These are phyloP conservation scores for Acronicta psi DNA, from an alignment of 2,888 invertebrate genomes.

Conservation along the genomic window DNA sequence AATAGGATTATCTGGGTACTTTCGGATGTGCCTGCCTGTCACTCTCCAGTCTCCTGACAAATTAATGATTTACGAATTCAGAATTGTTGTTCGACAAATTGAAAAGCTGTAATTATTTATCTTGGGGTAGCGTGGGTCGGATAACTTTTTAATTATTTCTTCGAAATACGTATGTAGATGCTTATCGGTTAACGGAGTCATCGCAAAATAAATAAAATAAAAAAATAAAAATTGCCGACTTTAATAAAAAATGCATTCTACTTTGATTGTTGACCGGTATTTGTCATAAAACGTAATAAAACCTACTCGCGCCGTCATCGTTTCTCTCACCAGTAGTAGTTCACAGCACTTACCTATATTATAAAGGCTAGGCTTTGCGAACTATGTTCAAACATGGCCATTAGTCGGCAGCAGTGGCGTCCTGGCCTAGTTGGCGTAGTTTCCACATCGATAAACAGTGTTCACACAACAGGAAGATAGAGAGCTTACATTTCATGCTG, in stretches of 20 bases:
- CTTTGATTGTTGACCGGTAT: slow-evolving; percentile 23
- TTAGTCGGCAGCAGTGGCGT: slow-evolving; percentile 35
- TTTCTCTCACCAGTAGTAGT: slow-evolving; percentile 21
- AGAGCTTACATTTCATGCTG: slow-evolving; percentile 14
- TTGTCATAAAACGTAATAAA: slow-evolving; percentile 14
- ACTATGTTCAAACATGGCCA: slow-evolving; percentile 46
- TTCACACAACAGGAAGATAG: slow-evolving; percentile 38
- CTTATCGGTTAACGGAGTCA: slow-evolving; percentile 4
- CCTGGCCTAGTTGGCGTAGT: slow-evolving; percentile 49
- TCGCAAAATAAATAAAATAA: slow-evolving; percentile 8
- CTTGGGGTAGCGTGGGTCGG: slow-evolving; percentile 6
- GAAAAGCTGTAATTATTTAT: slow-evolving; percentile 29
- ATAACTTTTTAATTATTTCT: slow-evolving; percentile 47
- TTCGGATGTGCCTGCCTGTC: slow-evolving; percentile 23
- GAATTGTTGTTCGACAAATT: slow-evolving; percentile 34
- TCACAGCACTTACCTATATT: slow-evolving; percentile 32
- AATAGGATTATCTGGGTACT: slow-evolving; percentile 38
- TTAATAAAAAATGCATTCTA: slow-evolving; percentile 11
- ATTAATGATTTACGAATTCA: slow-evolving; percentile 41
- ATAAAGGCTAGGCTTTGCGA: slow-evolving; percentile 25
- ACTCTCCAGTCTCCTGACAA: slow-evolving; percentile 27
- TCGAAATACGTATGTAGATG: slow-evolving; percentile 19
- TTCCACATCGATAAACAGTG: slow-evolving; percentile 49
- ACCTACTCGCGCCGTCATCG: not conserved
- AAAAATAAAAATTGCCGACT: too few species aligned